Conservation (phyloP, 1,140 invertebrate species). For the Diachasma alloeum region DNA sequence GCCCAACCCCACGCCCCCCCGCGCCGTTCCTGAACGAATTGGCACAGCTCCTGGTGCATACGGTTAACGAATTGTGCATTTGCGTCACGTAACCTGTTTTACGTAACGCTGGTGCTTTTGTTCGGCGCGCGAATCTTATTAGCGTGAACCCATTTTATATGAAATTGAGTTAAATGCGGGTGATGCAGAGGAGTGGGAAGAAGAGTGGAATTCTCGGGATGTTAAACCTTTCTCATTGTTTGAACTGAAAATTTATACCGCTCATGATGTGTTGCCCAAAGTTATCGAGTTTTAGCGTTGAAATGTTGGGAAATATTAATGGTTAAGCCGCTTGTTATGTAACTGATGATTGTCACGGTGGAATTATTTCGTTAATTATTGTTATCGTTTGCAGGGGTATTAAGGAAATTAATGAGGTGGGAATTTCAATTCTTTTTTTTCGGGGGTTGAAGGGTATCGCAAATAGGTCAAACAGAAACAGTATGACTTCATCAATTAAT, state of each 20-base stretch:
- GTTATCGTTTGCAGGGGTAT: neutral
- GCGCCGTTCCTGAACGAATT: conserved; percentile 26
- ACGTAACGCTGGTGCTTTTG: conserved; percentile 52
- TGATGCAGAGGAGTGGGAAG: neutral
- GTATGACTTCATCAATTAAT: too few relatives aligned
- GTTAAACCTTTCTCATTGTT: conserved; percentile 44
- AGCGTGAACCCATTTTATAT: conserved; percentile 49
- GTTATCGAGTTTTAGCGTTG: neutral
- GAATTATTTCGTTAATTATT: neutral
- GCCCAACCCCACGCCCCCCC: neutral
- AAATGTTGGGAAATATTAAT: neutral
- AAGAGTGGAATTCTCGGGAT: conserved; percentile 37
- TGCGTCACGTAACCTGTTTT: conserved; percentile 57
- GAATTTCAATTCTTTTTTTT: too few relatives aligned
- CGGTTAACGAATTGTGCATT: conserved; percentile 48
- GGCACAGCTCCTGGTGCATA: conserved; percentile 31
- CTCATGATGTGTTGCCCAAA: neutral
- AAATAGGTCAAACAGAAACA: too few relatives aligned
- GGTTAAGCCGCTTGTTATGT: neutral
- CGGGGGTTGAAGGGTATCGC: too few relatives aligned
- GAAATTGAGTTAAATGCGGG: conserved; percentile 49
- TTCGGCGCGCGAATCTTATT: conserved; percentile 53
- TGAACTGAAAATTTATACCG: neutral
- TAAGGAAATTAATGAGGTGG: neutral
- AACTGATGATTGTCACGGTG: neutral